A percentile compares a stretch with the other conserved stretches of the same genome.
Evolutionary conservation across 2,888 invertebrate genomes (phyloP).

Genomic region (Drosophila koepferae): DNA sequence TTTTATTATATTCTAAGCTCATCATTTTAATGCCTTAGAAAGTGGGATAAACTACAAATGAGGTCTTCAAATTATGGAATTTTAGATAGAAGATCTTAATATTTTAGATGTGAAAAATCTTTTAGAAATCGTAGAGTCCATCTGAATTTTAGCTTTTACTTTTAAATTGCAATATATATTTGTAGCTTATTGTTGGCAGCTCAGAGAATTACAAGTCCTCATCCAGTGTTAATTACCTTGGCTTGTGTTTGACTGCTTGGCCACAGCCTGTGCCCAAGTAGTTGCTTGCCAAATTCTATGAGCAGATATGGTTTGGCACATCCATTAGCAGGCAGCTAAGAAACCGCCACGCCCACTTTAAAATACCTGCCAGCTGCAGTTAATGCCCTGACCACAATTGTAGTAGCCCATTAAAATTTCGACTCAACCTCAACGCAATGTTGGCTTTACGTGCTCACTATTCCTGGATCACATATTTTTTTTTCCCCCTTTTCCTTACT

Average conservation of each 20-base stretch:
- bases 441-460: constrained; percentile 29
- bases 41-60: not conserved
- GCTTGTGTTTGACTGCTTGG: not conserved
- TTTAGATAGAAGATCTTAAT: too few relatives aligned
- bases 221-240: constrained; percentile 2
- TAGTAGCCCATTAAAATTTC: constrained; percentile 67
- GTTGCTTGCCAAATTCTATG: constrained; percentile 12
- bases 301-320: constrained; percentile 13
- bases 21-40: not conserved
- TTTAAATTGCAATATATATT: not conserved
- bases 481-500: constrained; percentile 17
- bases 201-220: not conserved
- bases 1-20: constrained; percentile 1
- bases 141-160: not conserved
- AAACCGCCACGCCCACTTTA: constrained; percentile 4
- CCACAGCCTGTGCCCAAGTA: constrained; percentile 9
- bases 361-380: constrained; percentile 41
- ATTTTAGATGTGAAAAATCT: not conserved
- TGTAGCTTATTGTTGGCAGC: not conserved
- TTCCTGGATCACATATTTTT: constrained; percentile 36
- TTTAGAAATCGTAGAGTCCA: not conserved
- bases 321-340: constrained; percentile 24
- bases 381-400: constrained; percentile 52
- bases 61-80: not conserved
- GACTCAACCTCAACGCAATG: constrained; percentile 43